Percentiles rank a stretch among this genome's conserved stretches.
These are phyloP conservation scores for Mormyrus hasselquistii DNA, from an alignment of 2,797 vertebrate genomes.

Conservation along the genomic window DNA sequence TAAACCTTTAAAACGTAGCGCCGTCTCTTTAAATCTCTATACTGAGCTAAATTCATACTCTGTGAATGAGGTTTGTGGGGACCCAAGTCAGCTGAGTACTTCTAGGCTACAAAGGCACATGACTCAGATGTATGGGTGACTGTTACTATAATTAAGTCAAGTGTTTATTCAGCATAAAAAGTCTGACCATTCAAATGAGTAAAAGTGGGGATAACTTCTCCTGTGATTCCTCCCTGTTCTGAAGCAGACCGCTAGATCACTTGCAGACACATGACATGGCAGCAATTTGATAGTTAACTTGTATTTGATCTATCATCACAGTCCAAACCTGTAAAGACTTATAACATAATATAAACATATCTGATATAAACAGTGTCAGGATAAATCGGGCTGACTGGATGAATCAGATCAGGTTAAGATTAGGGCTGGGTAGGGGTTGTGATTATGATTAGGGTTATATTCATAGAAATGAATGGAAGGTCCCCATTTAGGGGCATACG, in stretches of 20 bases:
- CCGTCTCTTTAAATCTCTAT: neutral
- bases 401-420: neutral
- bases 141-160: neutral
- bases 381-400: neutral
- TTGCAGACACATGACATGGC: neutral
- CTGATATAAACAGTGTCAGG: neutral
- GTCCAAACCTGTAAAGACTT: neutral
- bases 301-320: neutral
- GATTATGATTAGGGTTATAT: neutral
- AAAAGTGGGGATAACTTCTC: neutral
- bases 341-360: no score
- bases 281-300: neutral
- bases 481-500: neutral
- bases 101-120: neutral
- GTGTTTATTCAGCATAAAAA: neutral
- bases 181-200: neutral
- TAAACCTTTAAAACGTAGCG: neutral
- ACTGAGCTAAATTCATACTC: neutral
- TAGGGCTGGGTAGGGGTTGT: neutral
- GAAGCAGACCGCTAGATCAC: neutral
- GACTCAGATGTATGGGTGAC: neutral
- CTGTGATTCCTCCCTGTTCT: neutral
- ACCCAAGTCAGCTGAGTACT: neutral
- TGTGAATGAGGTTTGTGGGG: neutral
- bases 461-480: neutral